Evolutionary conservation across 2,888 invertebrate species (phyloP).

Genomic region (Tetrapedia diversipes): DNA sequence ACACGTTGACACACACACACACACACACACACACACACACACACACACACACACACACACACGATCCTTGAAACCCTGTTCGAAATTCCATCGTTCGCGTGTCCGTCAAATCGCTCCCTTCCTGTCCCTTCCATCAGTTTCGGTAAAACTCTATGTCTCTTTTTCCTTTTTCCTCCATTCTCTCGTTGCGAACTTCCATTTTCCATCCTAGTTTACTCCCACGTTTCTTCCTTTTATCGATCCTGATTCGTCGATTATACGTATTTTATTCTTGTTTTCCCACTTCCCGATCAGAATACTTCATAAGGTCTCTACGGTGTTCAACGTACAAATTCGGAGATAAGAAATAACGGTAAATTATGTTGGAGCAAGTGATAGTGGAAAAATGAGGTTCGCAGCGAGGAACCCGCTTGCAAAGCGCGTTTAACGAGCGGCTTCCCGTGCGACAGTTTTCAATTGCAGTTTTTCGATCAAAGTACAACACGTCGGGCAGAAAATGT

Average conservation of each 20-base stretch:
- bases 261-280: not conserved
- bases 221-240: no score
- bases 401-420: not conserved
- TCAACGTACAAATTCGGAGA: not conserved
- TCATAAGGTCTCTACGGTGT: not conserved
- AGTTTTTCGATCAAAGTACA: slow-evolving; percentile 15
- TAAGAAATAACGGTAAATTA: not conserved
- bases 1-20: no score
- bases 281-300: not conserved
- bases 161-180: not conserved
- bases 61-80: slow-evolving; percentile 27
- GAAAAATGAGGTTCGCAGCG: slow-evolving; percentile 7
- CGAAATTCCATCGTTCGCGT: slow-evolving; percentile 34
- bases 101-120: slow-evolving; percentile 25
- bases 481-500: not conserved
- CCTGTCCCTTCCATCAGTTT: slow-evolving; percentile 21
- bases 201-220: not conserved
- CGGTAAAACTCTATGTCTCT: slow-evolving; percentile 9
- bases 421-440: slow-evolving; percentile 11
- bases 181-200: slow-evolving; percentile 18
- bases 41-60: no score
- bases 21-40: no score
- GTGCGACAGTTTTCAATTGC: slow-evolving; percentile 3
- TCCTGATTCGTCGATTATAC: not conserved
- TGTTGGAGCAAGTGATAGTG: no score